These are phyloP conservation scores for Steatocranus sp. DNA, from an alignment of 2,797 vertebrate species.

Conservation along the genomic window DNA sequence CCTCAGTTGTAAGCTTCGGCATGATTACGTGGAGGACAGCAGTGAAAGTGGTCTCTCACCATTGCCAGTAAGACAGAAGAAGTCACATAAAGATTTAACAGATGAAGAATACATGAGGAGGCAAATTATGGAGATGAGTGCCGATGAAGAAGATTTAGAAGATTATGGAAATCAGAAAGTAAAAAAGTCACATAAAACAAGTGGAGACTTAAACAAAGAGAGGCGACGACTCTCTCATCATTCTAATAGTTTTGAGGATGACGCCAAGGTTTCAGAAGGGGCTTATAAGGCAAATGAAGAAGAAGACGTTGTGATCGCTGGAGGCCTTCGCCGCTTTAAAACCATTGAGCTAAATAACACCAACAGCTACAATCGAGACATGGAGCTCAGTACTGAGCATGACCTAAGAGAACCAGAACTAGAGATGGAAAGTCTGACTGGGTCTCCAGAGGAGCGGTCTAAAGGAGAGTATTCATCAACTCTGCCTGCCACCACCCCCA, in stretches of 20 bases:
- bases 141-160: conserved; percentile 92
- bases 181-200: conserved; percentile 82
- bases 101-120: conserved; percentile 98
- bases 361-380: conserved; percentile 86
- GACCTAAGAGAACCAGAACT: conserved; percentile 92
- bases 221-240: conserved; percentile 85
- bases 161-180: conserved; percentile 72
- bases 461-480: conserved; percentile 97
- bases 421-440: conserved; percentile 98
- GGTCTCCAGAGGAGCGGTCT: conserved; percentile 94
- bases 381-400: conserved; percentile 85
- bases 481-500: conserved; percentile 93
- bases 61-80: conserved; percentile 81
- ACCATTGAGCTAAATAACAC: conserved; percentile 99
- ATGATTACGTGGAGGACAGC: conserved; percentile 97
- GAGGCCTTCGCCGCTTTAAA: conserved; percentile 94
- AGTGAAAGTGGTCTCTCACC: conserved; percentile 94
- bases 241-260: conserved; percentile 87
- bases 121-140: conserved; percentile 98
- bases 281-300: conserved; percentile 66
- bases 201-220: conserved; percentile 84
- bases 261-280: conserved; percentile 78
- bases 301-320: conserved; percentile 84
- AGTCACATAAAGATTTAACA: conserved; percentile 78
- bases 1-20: conserved; percentile 92